phyloP scores from a whole-genome alignment of 2,888 invertebrate genomes.

The Rhagonycha lutea region DNA sequence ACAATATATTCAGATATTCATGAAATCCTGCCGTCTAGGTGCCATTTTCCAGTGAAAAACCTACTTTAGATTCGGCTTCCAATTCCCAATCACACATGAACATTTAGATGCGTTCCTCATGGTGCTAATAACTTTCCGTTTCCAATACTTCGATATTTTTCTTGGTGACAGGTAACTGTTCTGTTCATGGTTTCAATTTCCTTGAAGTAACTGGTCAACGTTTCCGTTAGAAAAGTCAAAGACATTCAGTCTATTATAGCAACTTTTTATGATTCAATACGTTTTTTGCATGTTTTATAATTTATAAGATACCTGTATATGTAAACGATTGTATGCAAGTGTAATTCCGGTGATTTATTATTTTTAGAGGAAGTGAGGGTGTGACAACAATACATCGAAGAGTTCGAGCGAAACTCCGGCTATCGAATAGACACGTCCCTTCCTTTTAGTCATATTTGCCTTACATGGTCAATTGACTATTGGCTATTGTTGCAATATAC shows the following conservation, averaged over 20 bases:
- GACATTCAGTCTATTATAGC: not conserved
- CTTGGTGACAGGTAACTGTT: not conserved
- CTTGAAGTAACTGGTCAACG: not conserved
- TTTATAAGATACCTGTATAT: not conserved
- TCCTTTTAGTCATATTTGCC: not conserved
- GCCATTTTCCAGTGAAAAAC: not conserved
- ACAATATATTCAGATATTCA: no score
- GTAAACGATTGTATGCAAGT: constrained; percentile 8
- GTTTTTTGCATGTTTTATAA: not conserved
- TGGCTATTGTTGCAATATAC: not conserved
- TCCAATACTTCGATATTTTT: not conserved
- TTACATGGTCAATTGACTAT: not conserved
- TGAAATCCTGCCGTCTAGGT: no score
- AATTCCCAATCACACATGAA: not conserved
- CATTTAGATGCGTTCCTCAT: not conserved
- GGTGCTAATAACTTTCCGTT: not conserved
- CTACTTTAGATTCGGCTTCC: no score
- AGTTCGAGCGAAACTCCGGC: constrained; percentile 12
- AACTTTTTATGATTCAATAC: not conserved
- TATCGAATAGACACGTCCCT: not conserved
- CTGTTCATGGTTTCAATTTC: not conserved
- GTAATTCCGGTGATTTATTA: constrained; percentile 21
- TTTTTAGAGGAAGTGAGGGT: constrained; percentile 15
- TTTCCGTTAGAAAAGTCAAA: not conserved
- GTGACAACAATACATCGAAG: constrained; percentile 18